These are phyloP conservation scores for Drosophila peninsularis DNA, from an alignment of 2,888 invertebrate genomes.

Conservation along the genomic window DNA sequence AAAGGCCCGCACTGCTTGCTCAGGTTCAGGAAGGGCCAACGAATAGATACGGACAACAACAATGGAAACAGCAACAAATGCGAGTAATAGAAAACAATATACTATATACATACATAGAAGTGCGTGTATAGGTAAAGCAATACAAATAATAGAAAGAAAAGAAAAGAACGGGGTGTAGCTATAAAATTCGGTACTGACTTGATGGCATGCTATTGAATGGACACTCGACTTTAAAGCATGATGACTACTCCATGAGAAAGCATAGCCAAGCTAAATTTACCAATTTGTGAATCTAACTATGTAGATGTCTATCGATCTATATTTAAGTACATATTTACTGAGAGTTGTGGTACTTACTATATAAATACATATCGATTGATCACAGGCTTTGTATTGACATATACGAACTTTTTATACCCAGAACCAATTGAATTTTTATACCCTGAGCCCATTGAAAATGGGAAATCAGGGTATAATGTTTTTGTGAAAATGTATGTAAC, in stretches of 20 bases:
- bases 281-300: neutral
- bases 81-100: slow-evolving; percentile 23
- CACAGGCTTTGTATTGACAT: too few relatives aligned
- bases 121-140: slow-evolving; percentile 7
- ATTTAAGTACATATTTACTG: neutral
- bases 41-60: slow-evolving; percentile 32
- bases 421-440: too few relatives aligned
- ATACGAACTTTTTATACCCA: too few relatives aligned
- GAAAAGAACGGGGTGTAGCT: slow-evolving; percentile 57
- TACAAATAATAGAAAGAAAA: neutral
- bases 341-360: neutral
- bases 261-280: slow-evolving; percentile 33
- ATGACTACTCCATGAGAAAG: slow-evolving; percentile 25
- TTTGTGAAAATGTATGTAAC: too few relatives aligned
- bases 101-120: slow-evolving; percentile 1
- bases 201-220: slow-evolving; percentile 62
- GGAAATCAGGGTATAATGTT: too few relatives aligned
- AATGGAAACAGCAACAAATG: slow-evolving; percentile 4
- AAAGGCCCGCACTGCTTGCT: slow-evolving; percentile 52
- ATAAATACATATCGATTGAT: too few relatives aligned
- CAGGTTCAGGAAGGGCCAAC: slow-evolving; percentile 50
- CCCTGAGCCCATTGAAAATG: too few relatives aligned
- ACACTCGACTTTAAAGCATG: slow-evolving; percentile 22
- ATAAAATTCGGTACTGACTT: slow-evolving; percentile 56
- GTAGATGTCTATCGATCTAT: neutral